Base-by-base conservation (phyloP, 2,797 vertebrate genomes). In the Xiphorhynchus erythropygius region DNA sequence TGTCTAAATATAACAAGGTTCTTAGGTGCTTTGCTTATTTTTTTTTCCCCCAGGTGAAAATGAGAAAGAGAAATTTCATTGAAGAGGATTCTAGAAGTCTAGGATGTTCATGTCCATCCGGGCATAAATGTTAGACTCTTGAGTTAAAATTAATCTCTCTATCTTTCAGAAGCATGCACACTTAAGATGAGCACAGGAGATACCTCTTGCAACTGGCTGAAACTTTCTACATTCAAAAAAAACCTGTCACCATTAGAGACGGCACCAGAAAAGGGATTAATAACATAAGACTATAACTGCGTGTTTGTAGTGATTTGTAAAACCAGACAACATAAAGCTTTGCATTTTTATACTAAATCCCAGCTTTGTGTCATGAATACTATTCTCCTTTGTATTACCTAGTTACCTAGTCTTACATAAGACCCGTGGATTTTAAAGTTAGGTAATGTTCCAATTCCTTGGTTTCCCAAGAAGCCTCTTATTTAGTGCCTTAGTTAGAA, bases 361-460 rank as follows among this genome's bases (percentile, higher is more conserved):
- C 9, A 93, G 67, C 47, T 96, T 96, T 96, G 74, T 97, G 80
- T 88, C 62, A 55, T 33, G 49, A 92, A 67, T 92, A 59, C 49
- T 94, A 10, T 95, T 97, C 95, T 96, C 85, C 95, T 95, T 96
- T 62, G 32, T 19, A 19, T 53, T 53, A 53, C 52, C 18, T 53
- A 53, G 86, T 96, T 94, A 93, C 52, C 53, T 96, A 95, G 95
- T 97, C 87, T 91, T 88, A 21, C 55, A 46, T 96, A 96, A 97
- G 65, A 96, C 89, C 64, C 94, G 71, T 32, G 44, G 77, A 87
- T 98, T 97, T 96, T 97, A 84, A 97, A 95, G 83, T 92, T 93
- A 95, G 78, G 59, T 84, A 88, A 37, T 70, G 63, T 93, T 95
- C 24, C 11, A 18, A 18, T 14, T 79, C 27, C 11, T 70, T 84